A percentile compares a stretch with the other conserved stretches of the same genome.
Conservation (phyloP, 2,113 vertebrate genomes). For the Eudorcas thomsonii region DNA sequence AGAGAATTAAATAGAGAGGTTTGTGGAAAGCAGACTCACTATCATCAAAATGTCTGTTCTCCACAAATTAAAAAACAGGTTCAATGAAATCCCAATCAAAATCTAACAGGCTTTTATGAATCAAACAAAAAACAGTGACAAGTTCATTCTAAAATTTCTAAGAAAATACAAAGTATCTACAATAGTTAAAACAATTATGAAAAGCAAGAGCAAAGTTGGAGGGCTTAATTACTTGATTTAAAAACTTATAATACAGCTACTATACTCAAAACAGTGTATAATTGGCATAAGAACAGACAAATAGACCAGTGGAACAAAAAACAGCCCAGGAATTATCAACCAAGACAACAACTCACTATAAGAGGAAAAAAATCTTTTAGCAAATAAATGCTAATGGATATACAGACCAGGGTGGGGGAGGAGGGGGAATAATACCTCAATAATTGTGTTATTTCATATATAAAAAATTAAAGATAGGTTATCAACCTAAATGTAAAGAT, state of each 20-base stretch:
- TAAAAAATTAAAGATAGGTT: neutral
- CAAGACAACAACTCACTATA: neutral
- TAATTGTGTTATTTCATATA: neutral
- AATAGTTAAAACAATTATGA: neutral
- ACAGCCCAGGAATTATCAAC: neutral
- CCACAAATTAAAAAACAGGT: neutral
- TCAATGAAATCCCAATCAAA: slow-evolving; percentile 10
- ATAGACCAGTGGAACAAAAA: neutral
- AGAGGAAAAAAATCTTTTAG: neutral
- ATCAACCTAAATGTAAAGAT: neutral
- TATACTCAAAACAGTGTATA: neutral
- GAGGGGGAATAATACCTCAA: neutral
- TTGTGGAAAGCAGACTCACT: neutral
- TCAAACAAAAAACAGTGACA: neutral
- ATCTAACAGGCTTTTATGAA: neutral
- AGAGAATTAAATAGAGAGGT: neutral
- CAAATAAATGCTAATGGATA: neutral
- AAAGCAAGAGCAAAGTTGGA: neutral
- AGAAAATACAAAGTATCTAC: neutral
- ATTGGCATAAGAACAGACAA: neutral
- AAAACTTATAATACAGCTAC: neutral
- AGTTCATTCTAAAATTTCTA: neutral
- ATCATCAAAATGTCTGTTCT: neutral
- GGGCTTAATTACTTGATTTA: neutral
- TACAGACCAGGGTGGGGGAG: neutral